Percentiles rank a stretch among this genome's conserved stretches.
phyloP scores from a whole-genome alignment of 2,113 vertebrate species.

The Pongo pygmaeus region DNA sequence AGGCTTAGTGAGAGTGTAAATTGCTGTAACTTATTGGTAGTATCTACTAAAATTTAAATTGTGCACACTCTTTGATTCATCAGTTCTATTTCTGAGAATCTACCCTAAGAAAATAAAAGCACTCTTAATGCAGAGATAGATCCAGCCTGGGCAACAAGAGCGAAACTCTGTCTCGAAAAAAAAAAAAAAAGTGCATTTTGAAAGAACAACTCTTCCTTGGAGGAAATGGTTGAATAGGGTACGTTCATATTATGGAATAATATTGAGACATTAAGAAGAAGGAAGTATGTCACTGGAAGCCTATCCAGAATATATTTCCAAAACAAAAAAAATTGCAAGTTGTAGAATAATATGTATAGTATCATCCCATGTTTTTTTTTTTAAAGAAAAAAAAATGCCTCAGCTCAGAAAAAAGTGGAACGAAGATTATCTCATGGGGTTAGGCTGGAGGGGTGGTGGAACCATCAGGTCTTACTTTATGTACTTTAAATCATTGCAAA shows the following conservation, averaged over 20 bases:
- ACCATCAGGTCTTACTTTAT: conserved; percentile 1
- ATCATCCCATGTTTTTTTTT: neutral
- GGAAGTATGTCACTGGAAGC: neutral
- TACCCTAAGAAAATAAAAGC: neutral
- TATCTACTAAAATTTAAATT: neutral
- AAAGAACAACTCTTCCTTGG: neutral
- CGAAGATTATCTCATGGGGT: neutral
- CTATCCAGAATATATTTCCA: neutral
- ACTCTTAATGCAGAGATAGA: neutral
- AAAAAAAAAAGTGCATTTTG: neutral
- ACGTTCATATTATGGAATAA: neutral
- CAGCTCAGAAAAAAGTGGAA: neutral
- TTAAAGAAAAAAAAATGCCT: neutral
- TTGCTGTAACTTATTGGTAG: neutral
- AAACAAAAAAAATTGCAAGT: neutral
- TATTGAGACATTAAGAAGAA: neutral
- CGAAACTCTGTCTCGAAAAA: too few relatives aligned
- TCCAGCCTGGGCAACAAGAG: neutral
- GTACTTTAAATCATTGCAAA: neutral
- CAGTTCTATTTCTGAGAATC: neutral
- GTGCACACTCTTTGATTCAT: neutral
- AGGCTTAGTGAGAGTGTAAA: neutral
- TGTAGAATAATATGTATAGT: conserved; percentile 12
- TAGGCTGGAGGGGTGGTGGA: neutral
- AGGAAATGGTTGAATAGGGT: neutral